A percentile compares a stretch with the other conserved stretches of the same genome.
Conservation (phyloP, 2,888 invertebrate species). For the Dicroscelio sp. region DNA sequence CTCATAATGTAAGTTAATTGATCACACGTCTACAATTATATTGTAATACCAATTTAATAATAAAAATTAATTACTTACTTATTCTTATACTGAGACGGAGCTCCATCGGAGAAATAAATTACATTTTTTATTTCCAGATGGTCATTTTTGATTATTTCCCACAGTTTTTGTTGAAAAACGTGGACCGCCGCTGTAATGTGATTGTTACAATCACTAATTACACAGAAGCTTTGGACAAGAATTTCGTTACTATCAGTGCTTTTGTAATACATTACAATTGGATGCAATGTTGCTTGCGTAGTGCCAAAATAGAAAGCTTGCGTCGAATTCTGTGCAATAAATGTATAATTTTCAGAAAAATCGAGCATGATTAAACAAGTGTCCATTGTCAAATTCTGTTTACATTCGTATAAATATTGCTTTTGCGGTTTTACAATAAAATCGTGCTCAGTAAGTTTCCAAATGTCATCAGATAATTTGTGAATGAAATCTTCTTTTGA, state of each 20-base stretch:
- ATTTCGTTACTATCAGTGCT: background rate
- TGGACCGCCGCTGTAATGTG: slow-evolving; percentile 44
- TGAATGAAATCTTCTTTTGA: slow-evolving; percentile 10
- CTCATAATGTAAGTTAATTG: background rate
- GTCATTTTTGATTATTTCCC: slow-evolving; percentile 31
- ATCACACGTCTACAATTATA: too few relatives aligned
- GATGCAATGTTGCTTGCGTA: slow-evolving; percentile 45
- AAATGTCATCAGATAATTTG: slow-evolving; percentile 38
- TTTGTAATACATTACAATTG: slow-evolving; percentile 10
- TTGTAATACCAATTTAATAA: background rate
- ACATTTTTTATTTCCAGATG: slow-evolving; percentile 52
- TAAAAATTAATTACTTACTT: slow-evolving; percentile 23
- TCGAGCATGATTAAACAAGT: slow-evolving; percentile 63
- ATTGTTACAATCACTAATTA: slow-evolving; percentile 52
- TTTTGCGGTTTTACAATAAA: slow-evolving; percentile 45
- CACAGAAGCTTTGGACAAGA: slow-evolving; percentile 39
- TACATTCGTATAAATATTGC: slow-evolving; percentile 45
- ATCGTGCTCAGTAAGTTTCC: slow-evolving; percentile 55
- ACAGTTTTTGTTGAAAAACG: slow-evolving; percentile 35
- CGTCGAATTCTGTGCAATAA: slow-evolving; percentile 61
- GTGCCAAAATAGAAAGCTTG: slow-evolving; percentile 1
- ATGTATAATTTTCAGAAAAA: slow-evolving; percentile 61
- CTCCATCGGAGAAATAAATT: slow-evolving; percentile 62
- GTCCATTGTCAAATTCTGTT: slow-evolving; percentile 52
- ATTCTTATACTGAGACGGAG: slow-evolving; percentile 72